These are phyloP conservation scores for Dromius quadrimaculatus DNA, from an alignment of 2,888 invertebrate genomes.

Conservation along the genomic window DNA sequence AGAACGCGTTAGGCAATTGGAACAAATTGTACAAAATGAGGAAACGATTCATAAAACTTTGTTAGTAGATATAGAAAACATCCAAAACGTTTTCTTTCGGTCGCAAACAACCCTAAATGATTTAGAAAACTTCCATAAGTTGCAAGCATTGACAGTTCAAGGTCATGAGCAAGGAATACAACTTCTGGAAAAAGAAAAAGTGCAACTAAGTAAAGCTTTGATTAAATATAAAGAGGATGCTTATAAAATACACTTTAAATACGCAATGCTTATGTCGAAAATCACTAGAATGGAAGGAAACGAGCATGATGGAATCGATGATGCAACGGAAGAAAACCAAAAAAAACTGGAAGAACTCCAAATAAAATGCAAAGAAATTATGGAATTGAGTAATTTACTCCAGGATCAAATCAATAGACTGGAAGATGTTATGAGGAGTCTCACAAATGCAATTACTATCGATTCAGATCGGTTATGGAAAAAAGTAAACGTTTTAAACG, in stretches of 20 bases:
- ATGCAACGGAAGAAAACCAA: slow-evolving; percentile 59
- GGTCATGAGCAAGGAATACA: slow-evolving; percentile 67
- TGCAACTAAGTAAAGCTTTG: slow-evolving; percentile 60
- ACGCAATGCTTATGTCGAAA: slow-evolving; percentile 60
- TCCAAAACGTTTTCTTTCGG: slow-evolving; percentile 68
- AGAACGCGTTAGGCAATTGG: slow-evolving; percentile 72
- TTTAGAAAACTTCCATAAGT: slow-evolving; percentile 68
- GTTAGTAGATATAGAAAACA: slow-evolving; percentile 67
- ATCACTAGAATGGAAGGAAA: slow-evolving; percentile 55
- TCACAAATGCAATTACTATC: slow-evolving; percentile 66
- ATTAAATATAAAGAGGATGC: slow-evolving; percentile 58
- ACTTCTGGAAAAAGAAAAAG: slow-evolving; percentile 58
- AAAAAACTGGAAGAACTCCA: slow-evolving; percentile 68
- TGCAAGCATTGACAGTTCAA: slow-evolving; percentile 67
- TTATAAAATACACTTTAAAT: slow-evolving; percentile 60
- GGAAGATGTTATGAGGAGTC: slow-evolving; percentile 71
- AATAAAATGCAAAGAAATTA: slow-evolving; percentile 64
- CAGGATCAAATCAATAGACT: slow-evolving; percentile 69
- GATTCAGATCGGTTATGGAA: slow-evolving; percentile 66
- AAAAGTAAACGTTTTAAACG: slow-evolving; percentile 59
- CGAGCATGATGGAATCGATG: neutral
- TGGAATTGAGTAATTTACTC: slow-evolving; percentile 64
- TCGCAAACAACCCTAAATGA: slow-evolving; percentile 68
- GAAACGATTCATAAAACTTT: slow-evolving; percentile 68
- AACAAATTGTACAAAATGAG: slow-evolving; percentile 73